phyloP scores from a whole-genome alignment of 64 coral and sea anemone genomes.

The Montipora efflorescens region DNA sequence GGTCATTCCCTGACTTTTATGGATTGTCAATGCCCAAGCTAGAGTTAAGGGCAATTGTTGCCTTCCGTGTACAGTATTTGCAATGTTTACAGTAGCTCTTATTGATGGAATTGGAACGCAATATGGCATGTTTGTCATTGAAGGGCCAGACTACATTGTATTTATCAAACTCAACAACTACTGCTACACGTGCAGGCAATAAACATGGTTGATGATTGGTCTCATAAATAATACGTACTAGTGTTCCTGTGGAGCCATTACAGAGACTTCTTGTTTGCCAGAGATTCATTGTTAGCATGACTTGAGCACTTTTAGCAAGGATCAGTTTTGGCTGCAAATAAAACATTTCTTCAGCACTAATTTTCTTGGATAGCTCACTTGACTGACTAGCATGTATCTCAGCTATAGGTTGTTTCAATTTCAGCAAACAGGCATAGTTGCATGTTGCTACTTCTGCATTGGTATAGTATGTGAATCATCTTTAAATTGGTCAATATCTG shows the following conservation, averaged over 20 bases:
- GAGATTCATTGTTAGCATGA: slow-evolving; percentile 3
- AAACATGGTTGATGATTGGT: slow-evolving; percentile 34
- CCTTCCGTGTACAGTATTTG: slow-evolving; percentile 59
- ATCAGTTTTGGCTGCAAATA: background rate
- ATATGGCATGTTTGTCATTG: slow-evolving; percentile 11
- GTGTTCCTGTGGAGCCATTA: slow-evolving; percentile 69
- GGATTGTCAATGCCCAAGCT: slow-evolving; percentile 40
- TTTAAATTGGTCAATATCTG: background rate
- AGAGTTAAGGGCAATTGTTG: slow-evolving; percentile 49
- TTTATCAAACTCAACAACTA: slow-evolving; percentile 62
- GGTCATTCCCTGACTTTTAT: slow-evolving; percentile 4
- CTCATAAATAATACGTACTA: slow-evolving; percentile 66
- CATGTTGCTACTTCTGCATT: background rate
- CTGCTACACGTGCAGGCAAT: slow-evolving; percentile 24
- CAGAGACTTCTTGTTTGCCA: slow-evolving; percentile 59
- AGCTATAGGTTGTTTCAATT: background rate
- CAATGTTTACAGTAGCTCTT: slow-evolving; percentile 20
- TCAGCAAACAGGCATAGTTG: background rate
- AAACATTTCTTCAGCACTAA: background rate
- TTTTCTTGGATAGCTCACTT: background rate
- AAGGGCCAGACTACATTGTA: slow-evolving; percentile 42
- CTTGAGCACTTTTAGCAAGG: background rate
- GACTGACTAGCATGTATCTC: background rate
- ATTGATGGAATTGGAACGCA: slow-evolving; percentile 65
- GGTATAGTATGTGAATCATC: background rate